phyloP scores from a whole-genome alignment of 2,113 vertebrate genomes.

The Mohoua ochrocephala region DNA sequence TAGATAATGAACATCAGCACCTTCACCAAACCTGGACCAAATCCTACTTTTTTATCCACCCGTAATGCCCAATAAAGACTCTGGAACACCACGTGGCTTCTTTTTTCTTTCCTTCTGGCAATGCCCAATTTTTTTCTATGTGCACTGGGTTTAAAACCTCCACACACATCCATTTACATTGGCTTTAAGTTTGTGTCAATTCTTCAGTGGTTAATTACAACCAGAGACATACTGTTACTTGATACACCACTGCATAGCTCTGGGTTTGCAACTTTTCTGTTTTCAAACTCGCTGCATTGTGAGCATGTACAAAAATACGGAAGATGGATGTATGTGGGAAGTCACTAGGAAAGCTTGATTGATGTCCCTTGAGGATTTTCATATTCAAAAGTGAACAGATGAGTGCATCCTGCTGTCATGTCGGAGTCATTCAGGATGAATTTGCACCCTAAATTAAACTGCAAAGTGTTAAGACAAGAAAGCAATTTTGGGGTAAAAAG shows the following conservation, averaged over 20 bases:
- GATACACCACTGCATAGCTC: background rate
- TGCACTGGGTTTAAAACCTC: background rate
- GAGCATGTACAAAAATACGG: background rate
- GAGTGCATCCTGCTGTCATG: background rate
- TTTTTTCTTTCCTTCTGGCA: background rate
- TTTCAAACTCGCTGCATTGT: background rate
- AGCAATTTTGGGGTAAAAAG: background rate
- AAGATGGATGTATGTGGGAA: background rate
- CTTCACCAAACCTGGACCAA: background rate
- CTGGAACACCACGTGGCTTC: background rate
- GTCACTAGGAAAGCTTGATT: conserved; percentile 5
- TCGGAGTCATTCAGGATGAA: background rate
- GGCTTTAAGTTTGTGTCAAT: background rate
- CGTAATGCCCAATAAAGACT: fast-evolving
- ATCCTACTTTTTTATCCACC: background rate
- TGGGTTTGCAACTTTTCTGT: background rate
- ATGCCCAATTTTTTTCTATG: background rate
- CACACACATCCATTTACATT: too few species aligned
- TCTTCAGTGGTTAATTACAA: background rate
- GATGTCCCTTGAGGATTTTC: background rate
- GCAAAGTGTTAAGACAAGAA: background rate
- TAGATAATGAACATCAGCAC: background rate
- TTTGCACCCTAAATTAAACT: background rate
- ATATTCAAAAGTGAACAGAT: background rate
- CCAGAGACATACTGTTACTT: background rate